phyloP scores from a whole-genome alignment of 2,888 invertebrate species.

The Ormia ochracea region DNA sequence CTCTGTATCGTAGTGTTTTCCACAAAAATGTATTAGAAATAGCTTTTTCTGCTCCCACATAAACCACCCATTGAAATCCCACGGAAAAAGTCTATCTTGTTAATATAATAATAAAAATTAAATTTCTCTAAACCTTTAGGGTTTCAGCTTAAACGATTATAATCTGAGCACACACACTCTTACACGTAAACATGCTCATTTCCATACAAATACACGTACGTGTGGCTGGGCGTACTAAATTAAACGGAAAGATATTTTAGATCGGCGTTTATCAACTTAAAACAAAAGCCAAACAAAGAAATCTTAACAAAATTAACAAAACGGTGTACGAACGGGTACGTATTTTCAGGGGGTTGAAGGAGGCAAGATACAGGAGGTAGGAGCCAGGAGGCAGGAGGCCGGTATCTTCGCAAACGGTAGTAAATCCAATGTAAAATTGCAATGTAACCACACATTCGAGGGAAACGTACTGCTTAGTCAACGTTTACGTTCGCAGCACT shows the following conservation, averaged over 20 bases:
- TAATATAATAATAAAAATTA: conserved; percentile 22
- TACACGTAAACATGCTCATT: not conserved
- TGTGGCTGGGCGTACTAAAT: not conserved
- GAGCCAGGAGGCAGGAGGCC: conserved; percentile 19
- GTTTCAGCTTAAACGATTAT: conserved; percentile 18
- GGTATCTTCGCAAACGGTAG: conserved; percentile 5
- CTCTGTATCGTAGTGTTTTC: not conserved
- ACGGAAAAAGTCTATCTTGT: not conserved
- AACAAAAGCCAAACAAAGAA: conserved; percentile 29
- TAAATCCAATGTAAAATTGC: conserved; percentile 38
- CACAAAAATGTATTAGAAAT: not conserved
- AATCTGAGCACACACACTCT: conserved; percentile 10
- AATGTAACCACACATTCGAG: conserved; percentile 24
- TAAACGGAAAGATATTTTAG: conserved; percentile 20
- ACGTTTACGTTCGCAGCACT: conserved; percentile 14
- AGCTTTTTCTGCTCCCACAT: not conserved
- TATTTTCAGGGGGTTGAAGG: conserved; percentile 15
- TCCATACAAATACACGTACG: not conserved
- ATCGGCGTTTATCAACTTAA: conserved; percentile 9
- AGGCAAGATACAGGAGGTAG: too few relatives aligned
- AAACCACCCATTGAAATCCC: not conserved
- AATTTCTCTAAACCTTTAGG: conserved; percentile 49
- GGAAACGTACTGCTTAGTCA: conserved; percentile 28
- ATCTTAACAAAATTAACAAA: conserved; percentile 8
- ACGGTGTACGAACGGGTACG: not conserved